phyloP scores from a whole-genome alignment of 1,140 invertebrate genomes.

The Lethocerus indicus region DNA sequence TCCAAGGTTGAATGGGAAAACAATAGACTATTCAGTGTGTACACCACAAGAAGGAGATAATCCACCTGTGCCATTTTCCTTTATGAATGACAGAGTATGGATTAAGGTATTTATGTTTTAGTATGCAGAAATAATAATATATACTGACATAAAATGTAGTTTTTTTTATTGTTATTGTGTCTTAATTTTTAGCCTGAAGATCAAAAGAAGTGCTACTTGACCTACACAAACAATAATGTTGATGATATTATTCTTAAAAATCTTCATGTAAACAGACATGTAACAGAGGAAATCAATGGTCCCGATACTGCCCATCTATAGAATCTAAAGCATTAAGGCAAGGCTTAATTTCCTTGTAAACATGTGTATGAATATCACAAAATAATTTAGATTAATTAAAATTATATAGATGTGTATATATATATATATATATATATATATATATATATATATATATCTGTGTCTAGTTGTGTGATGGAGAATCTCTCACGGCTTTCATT shows the following conservation, averaged over 20 bases:
- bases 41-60: constrained; percentile 39
- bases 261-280: constrained; percentile 65
- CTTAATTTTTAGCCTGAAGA: constrained; percentile 37
- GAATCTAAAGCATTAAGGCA: constrained; percentile 70
- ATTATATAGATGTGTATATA: no score
- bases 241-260: constrained; percentile 59
- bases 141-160: background rate
- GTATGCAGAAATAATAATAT: no score
- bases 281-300: constrained; percentile 59
- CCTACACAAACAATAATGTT: constrained; percentile 47
- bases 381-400: no score
- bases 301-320: constrained; percentile 86
- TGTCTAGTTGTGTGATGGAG: no score
- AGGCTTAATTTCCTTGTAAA: background rate
- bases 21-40: constrained; percentile 55
- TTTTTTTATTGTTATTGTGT: constrained; percentile 11
- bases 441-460: no score
- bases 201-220: constrained; percentile 56
- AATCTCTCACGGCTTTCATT: no score
- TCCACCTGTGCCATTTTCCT: constrained; percentile 69
- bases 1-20: constrained; percentile 52
- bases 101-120: constrained; percentile 33
- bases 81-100: constrained; percentile 69
- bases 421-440: no score
- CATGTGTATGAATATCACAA: no score